Base-by-base conservation (phyloP, 2,888 invertebrate species). In the Blera fallax region DNA sequence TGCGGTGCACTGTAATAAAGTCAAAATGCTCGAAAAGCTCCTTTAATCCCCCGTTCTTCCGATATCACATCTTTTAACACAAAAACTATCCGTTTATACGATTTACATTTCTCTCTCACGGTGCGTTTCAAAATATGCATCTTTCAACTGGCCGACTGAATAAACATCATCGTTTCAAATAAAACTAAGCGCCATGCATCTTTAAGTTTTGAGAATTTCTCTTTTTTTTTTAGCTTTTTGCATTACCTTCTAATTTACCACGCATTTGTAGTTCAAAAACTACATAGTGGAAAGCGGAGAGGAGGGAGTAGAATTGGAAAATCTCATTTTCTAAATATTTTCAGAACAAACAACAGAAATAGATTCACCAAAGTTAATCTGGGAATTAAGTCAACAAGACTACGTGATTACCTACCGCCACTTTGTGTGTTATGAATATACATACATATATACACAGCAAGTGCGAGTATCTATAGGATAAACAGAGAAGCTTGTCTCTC, bases 101-200 rank as follows among this genome's bases (percentile, higher is more conserved):
- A 73, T 29, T 62, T 40, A 64, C 37, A 29, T 40, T 24, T 50
- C 14, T 73, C 62, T 70, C 56, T 48, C 79, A 52, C 16, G 69
- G 21, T 65, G 64, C 74, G 50, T 84, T 84, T 70, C 84, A 74
- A 70, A 84, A 80, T 79, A 80, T 76, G 79, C 80, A 65, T 84
- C 84, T 84, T 65, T 84, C 84, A 84, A 84, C 80, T 70, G 16
- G 24, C 56, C 43, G 37, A 5, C 80, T 76, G 70, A 84, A 84
- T 84, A 84, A 84, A 84, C 84, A 84, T 80, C 79, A 74, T 29
- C 48, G 50, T 62, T 64, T 69, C 74, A 79, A 74, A 80, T 80
- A 80, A 74, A 76, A 84, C 84, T 80, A 70, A 84, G 84, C 84
- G 84, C 84, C 84, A 84, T 76, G 84, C 84, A 76, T 84, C 80